Conservation (phyloP, 2,113 vertebrate species). For the Neolamprologus kungweensis region DNA sequence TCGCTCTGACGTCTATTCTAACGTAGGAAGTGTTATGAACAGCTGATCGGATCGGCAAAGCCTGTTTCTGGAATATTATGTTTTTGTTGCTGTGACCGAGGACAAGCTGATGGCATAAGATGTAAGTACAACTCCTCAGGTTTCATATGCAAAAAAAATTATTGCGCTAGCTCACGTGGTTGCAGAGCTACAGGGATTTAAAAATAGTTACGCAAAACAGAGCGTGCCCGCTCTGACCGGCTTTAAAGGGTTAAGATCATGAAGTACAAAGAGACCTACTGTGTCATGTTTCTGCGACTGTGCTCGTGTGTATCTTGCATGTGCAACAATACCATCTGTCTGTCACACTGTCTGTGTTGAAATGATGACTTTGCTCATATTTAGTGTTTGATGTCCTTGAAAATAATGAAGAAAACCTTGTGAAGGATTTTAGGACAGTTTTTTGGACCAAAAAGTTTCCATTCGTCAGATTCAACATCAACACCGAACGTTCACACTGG, state of each 20-base stretch:
- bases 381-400: neutral
- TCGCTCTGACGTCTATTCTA: too few species aligned
- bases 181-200: fast-evolving
- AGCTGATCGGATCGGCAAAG: too few species aligned
- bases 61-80: too few species aligned
- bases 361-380: neutral
- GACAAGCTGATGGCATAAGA: too few species aligned
- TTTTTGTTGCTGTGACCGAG: too few species aligned
- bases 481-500: neutral
- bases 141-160: too few species aligned
- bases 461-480: neutral
- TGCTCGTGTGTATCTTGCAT: fast-evolving
- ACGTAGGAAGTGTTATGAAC: too few species aligned
- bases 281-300: neutral
- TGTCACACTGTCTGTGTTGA: neutral
- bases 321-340: neutral
- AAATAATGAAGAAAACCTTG: neutral
- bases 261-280: neutral
- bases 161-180: fast-evolving
- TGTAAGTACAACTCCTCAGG: too few species aligned
- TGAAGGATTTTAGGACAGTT: fast-evolving
- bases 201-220: too few species aligned
- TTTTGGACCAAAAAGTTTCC: neutral
- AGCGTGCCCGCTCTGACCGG: fast-evolving
- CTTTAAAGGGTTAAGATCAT: too few species aligned